Conservation (phyloP, 2,888 invertebrate genomes). For the Trichogramma dendrolimi region DNA sequence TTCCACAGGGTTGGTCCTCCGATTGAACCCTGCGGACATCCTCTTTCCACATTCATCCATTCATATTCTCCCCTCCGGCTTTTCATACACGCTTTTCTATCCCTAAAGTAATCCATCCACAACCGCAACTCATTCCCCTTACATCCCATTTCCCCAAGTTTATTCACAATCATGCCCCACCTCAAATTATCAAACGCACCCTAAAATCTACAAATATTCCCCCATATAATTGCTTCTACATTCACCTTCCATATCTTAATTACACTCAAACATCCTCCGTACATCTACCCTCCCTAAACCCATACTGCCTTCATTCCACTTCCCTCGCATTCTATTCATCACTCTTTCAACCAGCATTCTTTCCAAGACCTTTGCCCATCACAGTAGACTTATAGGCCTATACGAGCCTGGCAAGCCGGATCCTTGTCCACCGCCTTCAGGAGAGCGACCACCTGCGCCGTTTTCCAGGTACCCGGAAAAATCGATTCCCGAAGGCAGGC, state of each 20-base stretch:
- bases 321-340: neutral
- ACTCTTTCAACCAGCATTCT: conserved; percentile 8
- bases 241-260: no score
- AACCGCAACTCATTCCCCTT: neutral
- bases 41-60: no score
- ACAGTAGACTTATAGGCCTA: conserved; percentile 9
- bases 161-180: conserved; percentile 10
- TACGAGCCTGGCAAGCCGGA: conserved; percentile 1
- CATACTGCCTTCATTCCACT: conserved; percentile 8
- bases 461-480: no score
- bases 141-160: neutral
- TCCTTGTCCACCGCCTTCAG: conserved; percentile 4
- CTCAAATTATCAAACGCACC: conserved; percentile 14
- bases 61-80: no score
- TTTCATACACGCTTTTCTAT: conserved; percentile 9
- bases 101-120: conserved; percentile 8
- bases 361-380: conserved; percentile 11
- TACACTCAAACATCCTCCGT: no score
- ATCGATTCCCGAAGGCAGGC: neutral
- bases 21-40: no score
- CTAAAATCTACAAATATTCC: no score
- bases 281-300: no score
- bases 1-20: no score
- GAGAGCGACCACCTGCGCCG: conserved; percentile 5
- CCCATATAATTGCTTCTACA: no score